Evolutionary conservation across 2,888 invertebrate genomes (phyloP).

Genomic region (Diachrysia chrysitis): DNA sequence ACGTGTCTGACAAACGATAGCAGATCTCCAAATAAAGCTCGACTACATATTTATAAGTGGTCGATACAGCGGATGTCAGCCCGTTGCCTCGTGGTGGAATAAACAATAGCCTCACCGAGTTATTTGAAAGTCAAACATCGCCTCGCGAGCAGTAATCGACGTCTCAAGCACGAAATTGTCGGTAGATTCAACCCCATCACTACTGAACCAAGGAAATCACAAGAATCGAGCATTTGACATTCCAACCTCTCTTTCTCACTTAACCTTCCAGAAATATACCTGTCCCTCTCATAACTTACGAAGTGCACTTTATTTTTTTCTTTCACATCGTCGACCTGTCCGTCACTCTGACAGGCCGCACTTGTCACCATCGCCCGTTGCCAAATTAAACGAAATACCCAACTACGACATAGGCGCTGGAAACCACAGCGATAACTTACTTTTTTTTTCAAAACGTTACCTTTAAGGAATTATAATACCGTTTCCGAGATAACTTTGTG

Average conservation of each 20-base stretch:
- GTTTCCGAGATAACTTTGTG: constrained; percentile 66
- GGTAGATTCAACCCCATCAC: constrained; percentile 70
- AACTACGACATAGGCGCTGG: constrained; percentile 74
- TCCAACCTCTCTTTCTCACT: constrained; percentile 62
- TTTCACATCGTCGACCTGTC: constrained; percentile 68
- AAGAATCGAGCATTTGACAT: constrained; percentile 67
- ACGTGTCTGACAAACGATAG: constrained; percentile 74
- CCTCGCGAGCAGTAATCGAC: constrained; percentile 75
- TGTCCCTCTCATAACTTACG: constrained; percentile 65
- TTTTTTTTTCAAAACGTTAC: constrained; percentile 65
- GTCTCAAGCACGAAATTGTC: constrained; percentile 78
- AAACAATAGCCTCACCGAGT: constrained; percentile 72
- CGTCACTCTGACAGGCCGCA: constrained; percentile 67
- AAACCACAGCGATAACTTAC: constrained; percentile 66
- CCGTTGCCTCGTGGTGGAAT: constrained; percentile 71
- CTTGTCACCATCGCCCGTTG: constrained; percentile 77
- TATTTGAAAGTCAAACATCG: constrained; percentile 82
- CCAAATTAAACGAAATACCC: constrained; percentile 80
- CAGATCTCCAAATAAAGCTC: constrained; percentile 76
- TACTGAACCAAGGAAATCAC: constrained; percentile 69
- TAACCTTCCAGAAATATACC: constrained; percentile 26
- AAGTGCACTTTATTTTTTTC: constrained; percentile 73
- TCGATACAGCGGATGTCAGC: constrained; percentile 73
- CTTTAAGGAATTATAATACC: constrained; percentile 71
- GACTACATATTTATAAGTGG: constrained; percentile 79